Percentiles rank a stretch among this genome's conserved stretches.
Conservation (phyloP, 2,113 vertebrate species). For the Sylvietta virens region DNA sequence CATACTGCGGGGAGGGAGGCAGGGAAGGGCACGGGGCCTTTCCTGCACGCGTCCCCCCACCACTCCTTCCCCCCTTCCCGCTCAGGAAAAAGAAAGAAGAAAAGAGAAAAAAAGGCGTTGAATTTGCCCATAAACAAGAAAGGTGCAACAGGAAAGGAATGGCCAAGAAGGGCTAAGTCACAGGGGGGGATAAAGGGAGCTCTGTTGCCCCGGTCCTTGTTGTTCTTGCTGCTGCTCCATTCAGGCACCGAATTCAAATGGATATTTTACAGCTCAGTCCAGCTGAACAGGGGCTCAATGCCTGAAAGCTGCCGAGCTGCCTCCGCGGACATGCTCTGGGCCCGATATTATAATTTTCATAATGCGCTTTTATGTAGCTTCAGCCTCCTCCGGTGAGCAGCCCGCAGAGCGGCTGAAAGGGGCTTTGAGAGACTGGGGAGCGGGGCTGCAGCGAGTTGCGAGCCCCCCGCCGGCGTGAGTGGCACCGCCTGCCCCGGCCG, state of each 20-base stretch:
- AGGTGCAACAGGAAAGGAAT: constrained; percentile 70
- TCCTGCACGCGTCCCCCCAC: not conserved
- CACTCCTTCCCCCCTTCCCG: not conserved
- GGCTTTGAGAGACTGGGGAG: constrained; percentile 74
- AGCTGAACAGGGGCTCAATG: constrained; percentile 75
- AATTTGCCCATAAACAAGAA: constrained; percentile 39
- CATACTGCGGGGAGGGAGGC: not conserved
- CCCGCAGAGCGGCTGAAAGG: constrained; percentile 80
- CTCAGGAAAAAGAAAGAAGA: not conserved
- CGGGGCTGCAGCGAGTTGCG: constrained; percentile 60
- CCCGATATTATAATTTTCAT: constrained; percentile 84
- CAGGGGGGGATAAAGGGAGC: constrained; percentile 69
- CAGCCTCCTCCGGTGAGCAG: constrained; percentile 79
- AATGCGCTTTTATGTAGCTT: constrained; percentile 82
- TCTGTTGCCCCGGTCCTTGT: constrained; percentile 65
- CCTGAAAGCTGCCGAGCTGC: constrained; percentile 73
- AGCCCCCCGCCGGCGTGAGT: constrained; percentile 76
- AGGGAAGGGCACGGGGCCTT: not conserved
- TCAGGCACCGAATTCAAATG: constrained; percentile 76
- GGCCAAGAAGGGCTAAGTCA: constrained; percentile 59
- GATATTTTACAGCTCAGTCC: constrained; percentile 72
- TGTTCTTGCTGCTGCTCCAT: constrained; percentile 58
- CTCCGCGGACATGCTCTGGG: constrained; percentile 74
- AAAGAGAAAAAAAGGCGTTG: not conserved
- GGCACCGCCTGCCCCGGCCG: constrained; percentile 70